These are phyloP conservation scores for Nycticryphes semicollaris DNA, from an alignment of 2,113 vertebrate genomes.

Conservation along the genomic window DNA sequence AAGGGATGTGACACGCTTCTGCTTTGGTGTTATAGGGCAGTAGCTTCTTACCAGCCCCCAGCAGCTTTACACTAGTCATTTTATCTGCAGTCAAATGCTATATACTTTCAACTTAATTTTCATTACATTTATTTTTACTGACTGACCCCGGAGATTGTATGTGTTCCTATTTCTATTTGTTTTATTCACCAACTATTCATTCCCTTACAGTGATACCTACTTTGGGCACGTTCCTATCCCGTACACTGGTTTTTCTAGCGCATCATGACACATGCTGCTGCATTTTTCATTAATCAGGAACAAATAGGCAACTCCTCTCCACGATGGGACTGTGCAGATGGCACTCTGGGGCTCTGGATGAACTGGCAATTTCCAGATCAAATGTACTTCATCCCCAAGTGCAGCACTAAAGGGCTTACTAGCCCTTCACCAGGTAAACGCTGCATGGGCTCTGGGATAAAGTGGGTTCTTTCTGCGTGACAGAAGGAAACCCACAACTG, in stretches of 20 bases:
- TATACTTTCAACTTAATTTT: not conserved
- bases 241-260: not conserved
- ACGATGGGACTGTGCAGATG: not conserved
- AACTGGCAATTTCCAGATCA: not conserved
- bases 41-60: not conserved
- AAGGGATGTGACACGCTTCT: fast-evolving
- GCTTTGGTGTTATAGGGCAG: not conserved
- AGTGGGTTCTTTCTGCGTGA: not conserved
- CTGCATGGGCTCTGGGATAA: not conserved
- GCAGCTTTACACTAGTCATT: not conserved
- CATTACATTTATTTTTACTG: not conserved
- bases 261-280: not conserved
- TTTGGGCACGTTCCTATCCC: not conserved
- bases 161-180: not conserved
- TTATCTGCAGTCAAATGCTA: not conserved
- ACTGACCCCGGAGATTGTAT: not conserved
- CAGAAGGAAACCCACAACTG: not conserved
- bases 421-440: not conserved
- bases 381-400: not conserved
- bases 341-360: not conserved
- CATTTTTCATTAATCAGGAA: not conserved
- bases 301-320: not conserved
- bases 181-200: not conserved
- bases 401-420: not conserved
- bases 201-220: not conserved